Evolutionary conservation across 2,888 invertebrate species (phyloP).

Genomic region (Stictocephala bisonia): DNA sequence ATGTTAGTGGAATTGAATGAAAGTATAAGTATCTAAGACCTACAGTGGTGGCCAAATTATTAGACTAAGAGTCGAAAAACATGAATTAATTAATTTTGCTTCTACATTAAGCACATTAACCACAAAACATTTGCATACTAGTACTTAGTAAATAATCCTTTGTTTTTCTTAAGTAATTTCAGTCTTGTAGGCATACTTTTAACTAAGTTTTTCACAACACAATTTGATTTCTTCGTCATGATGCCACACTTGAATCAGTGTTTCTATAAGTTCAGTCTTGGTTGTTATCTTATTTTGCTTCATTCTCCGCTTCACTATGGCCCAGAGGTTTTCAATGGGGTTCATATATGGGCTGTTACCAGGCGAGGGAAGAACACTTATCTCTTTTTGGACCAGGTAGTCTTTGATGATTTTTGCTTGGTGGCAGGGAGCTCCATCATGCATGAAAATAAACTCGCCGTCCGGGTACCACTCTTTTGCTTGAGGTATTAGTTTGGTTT

Average conservation of each 20-base stretch:
- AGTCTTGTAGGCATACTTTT: too few species aligned
- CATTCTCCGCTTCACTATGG: slow-evolving; percentile 51
- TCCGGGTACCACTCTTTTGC: slow-evolving; percentile 14
- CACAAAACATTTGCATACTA: too few species aligned
- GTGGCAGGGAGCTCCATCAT: slow-evolving; percentile 40
- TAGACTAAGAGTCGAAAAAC: too few species aligned
- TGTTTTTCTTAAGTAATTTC: too few species aligned
- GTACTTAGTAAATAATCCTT: too few species aligned
- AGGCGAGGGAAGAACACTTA: slow-evolving; percentile 52
- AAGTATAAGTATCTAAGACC: too few species aligned
- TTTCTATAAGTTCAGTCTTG: slow-evolving; percentile 53
- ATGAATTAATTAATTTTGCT: too few species aligned
- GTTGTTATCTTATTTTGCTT: slow-evolving; percentile 53
- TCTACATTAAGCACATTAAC: too few species aligned
- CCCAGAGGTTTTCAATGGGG: slow-evolving; percentile 57
- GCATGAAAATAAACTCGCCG: slow-evolving; percentile 31
- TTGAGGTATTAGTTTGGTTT: slow-evolving; percentile 23
- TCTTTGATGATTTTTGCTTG: slow-evolving; percentile 26
- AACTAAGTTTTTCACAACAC: slow-evolving; percentile 19
- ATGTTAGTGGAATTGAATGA: too few species aligned
- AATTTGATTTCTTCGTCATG: slow-evolving; percentile 39
- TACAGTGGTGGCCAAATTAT: too few species aligned
- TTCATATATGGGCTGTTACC: slow-evolving; percentile 54
- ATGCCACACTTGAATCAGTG: slow-evolving; percentile 48
- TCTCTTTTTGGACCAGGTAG: slow-evolving; percentile 17